A percentile compares a stretch with the other conserved stretches of the same genome.
Evolutionary conservation across 1,140 invertebrate species (phyloP).

Genomic region (Daktulosphaira vitifoliae): DNA sequence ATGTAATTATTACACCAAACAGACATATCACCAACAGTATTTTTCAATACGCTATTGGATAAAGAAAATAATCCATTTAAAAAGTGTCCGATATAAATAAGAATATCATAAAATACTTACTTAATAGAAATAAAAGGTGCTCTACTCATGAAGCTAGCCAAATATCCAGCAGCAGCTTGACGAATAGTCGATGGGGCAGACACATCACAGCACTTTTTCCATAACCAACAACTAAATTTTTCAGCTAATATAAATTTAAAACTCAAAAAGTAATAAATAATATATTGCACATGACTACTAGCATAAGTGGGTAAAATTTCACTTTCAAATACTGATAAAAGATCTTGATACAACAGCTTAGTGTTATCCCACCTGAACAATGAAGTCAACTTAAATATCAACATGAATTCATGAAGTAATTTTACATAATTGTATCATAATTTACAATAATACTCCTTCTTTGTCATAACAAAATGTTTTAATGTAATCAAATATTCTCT

Average conservation of each 20-base stretch:
- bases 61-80: slow-evolving; percentile 33
- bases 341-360: slow-evolving; percentile 38
- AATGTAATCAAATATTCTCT: slow-evolving; percentile 53
- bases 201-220: slow-evolving; percentile 62
- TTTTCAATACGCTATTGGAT: slow-evolving; percentile 53
- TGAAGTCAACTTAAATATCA: background rate
- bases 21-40: slow-evolving; percentile 54
- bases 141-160: slow-evolving; percentile 64
- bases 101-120: slow-evolving; percentile 45
- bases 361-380: slow-evolving; percentile 42
- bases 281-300: slow-evolving; percentile 66
- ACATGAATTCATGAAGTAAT: background rate
- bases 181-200: slow-evolving; percentile 56
- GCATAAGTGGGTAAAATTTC: slow-evolving; percentile 63
- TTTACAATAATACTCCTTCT: slow-evolving; percentile 36
- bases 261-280: slow-evolving; percentile 67
- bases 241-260: slow-evolving; percentile 57
- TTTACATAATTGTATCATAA: background rate
- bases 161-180: slow-evolving; percentile 61
- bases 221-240: slow-evolving; percentile 61
- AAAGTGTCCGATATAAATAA: slow-evolving; percentile 1
- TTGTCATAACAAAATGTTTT: slow-evolving; percentile 44
- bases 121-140: slow-evolving; percentile 56
- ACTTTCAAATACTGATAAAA: slow-evolving; percentile 54
- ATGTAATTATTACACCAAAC: slow-evolving; percentile 70